Evolutionary conservation across 2,797 vertebrate genomes (phyloP).

Genomic region (Sebastes oblongus): DNA sequence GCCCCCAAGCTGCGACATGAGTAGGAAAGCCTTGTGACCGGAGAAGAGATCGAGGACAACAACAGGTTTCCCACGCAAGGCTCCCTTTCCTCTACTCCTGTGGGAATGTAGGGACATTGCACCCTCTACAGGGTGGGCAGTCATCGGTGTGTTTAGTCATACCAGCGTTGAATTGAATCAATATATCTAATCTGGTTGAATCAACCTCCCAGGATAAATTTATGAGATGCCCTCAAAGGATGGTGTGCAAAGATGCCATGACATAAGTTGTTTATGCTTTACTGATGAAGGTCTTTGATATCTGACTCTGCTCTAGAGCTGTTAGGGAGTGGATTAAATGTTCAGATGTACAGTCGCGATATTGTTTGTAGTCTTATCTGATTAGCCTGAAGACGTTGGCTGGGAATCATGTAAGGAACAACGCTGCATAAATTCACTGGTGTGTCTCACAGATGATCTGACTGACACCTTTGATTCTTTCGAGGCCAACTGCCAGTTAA

Average conservation of each 20-base stretch:
- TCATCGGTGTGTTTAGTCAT: too few species aligned
- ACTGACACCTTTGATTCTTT: conserved; percentile 40
- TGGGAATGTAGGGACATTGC: not conserved
- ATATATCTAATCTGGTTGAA: not conserved
- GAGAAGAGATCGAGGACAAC: conserved; percentile 33
- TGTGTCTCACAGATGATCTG: not conserved
- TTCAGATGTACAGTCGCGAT: conserved; percentile 16
- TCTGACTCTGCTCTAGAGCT: not conserved
- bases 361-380: conserved; percentile 41
- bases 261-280: conserved; percentile 45
- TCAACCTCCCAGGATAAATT: not conserved
- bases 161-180: not conserved
- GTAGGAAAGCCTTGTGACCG: conserved; percentile 76
- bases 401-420: not conserved
- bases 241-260: conserved; percentile 28
- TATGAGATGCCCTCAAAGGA: conserved; percentile 21
- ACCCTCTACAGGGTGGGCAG: conserved; percentile 52
- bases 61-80: conserved; percentile 60
- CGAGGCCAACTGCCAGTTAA: not conserved
- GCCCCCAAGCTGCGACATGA: conserved; percentile 60
- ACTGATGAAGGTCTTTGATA: conserved; percentile 41
- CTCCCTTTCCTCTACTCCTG: not conserved
- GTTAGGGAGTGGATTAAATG: conserved; percentile 9
- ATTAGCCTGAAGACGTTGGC: conserved; percentile 34
- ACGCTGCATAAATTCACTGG: conserved; percentile 13